Percentiles rank a stretch among this genome's conserved stretches.
These are phyloP conservation scores for Hippocampus kuda DNA, from an alignment of 2,797 vertebrate species.

Conservation along the genomic window DNA sequence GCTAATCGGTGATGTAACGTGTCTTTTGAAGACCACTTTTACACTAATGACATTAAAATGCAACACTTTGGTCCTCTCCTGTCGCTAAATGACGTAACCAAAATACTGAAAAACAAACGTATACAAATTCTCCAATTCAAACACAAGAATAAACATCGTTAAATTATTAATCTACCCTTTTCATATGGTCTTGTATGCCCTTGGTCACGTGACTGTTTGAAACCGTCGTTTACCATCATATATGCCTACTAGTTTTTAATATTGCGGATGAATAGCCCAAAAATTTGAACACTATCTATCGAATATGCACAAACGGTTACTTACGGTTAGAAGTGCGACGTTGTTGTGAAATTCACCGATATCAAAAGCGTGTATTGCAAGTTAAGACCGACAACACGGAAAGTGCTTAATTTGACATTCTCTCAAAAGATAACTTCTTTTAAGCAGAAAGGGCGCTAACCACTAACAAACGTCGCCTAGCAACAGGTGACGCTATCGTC, in stretches of 20 bases:
- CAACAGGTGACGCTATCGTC: constrained; percentile 22
- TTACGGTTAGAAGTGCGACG: background rate
- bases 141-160: too few species aligned
- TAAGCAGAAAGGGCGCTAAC: background rate
- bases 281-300: background rate
- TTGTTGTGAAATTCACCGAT: background rate
- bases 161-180: too few species aligned
- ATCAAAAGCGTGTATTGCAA: background rate
- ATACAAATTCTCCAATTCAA: too few species aligned
- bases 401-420: background rate
- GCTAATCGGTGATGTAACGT: background rate
- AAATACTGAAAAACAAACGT: too few species aligned
- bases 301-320: background rate
- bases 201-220: background rate
- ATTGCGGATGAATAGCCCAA: background rate
- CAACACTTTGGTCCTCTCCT: background rate
- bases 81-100: too few species aligned
- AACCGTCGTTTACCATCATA: background rate
- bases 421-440: background rate
- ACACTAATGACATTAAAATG: background rate
- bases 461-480: constrained; percentile 41
- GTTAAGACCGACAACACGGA: background rate
- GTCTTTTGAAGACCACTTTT: background rate
- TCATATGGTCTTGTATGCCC: too few species aligned
- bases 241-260: background rate